phyloP scores from a whole-genome alignment of 2,113 vertebrate species.

The Andinoacara biseriatus region DNA sequence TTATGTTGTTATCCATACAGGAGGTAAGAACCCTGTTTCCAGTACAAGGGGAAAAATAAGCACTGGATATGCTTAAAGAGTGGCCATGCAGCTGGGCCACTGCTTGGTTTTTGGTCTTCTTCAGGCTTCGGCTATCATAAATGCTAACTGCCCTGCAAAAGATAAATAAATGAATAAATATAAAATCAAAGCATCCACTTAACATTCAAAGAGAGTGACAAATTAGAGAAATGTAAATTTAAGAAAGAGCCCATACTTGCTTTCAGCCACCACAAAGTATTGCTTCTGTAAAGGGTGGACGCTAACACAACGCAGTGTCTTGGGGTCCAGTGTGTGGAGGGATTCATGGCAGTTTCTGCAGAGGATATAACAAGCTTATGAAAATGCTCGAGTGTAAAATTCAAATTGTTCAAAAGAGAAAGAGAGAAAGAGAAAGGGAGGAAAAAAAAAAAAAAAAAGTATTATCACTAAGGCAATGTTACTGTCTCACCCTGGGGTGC shows the following conservation, averaged over 20 bases:
- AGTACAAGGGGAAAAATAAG: constrained; percentile 88
- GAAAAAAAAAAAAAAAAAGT: neutral
- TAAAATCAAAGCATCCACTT: neutral
- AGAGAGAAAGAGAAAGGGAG: neutral
- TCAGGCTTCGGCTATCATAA: constrained; percentile 86
- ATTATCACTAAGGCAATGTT: neutral
- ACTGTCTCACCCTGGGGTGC: constrained; percentile 77
- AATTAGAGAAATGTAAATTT: neutral
- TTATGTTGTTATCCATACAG: constrained; percentile 84
- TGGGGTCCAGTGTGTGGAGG: constrained; percentile 68
- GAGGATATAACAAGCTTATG: neutral
- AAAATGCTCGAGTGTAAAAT: neutral
- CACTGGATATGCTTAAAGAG: constrained; percentile 79
- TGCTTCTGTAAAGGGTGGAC: constrained; percentile 87
- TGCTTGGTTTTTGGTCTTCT: constrained; percentile 49
- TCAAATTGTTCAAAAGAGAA: neutral
- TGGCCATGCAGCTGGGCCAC: constrained; percentile 82
- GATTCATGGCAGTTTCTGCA: constrained; percentile 77
- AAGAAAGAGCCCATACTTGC: constrained; percentile 66
- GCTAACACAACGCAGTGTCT: constrained; percentile 79
- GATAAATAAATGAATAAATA: fast-evolving
- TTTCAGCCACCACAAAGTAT: constrained; percentile 85
- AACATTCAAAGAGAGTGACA: neutral
- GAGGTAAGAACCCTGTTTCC: constrained; percentile 86
- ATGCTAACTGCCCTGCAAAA: constrained; percentile 80